These are phyloP conservation scores for Carassius carassius DNA, from an alignment of 2,113 vertebrate genomes.

Conservation along the genomic window DNA sequence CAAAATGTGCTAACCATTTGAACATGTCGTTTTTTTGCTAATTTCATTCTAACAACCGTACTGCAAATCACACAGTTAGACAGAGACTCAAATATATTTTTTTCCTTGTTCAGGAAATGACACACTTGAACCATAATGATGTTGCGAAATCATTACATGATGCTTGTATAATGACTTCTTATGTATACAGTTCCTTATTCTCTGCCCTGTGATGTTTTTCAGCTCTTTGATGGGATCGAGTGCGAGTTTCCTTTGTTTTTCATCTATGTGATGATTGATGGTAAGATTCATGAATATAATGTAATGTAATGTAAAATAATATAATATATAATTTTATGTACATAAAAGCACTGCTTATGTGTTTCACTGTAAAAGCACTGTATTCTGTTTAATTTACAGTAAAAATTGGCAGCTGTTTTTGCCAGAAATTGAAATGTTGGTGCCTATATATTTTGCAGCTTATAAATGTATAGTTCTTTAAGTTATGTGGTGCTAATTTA, in stretches of 20 bases:
- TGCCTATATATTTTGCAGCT: neutral
- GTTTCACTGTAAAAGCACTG: neutral
- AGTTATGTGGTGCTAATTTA: neutral
- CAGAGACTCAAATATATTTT: neutral
- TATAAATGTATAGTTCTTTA: neutral
- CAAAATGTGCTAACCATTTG: neutral
- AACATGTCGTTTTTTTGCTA: neutral
- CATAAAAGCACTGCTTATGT: neutral
- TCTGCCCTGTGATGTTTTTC: slow-evolving; percentile 66
- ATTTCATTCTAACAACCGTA: neutral
- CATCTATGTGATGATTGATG: slow-evolving; percentile 98
- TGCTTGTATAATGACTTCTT: neutral
- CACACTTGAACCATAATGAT: neutral
- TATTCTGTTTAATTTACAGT: neutral
- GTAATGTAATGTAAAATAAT: neutral
- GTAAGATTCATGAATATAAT: slow-evolving; percentile 75
- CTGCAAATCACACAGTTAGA: neutral
- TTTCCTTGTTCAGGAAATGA: neutral
- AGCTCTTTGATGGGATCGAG: slow-evolving; percentile 98
- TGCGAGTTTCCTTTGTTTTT: slow-evolving; percentile 99
- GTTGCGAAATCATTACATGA: neutral
- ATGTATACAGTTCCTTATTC: neutral
- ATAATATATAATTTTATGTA: neutral
- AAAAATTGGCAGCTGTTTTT: neutral
- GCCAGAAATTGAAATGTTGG: neutral